These are phyloP conservation scores for Gymnobelideus leadbeateri DNA, from an alignment of 2,113 vertebrate genomes.

Conservation along the genomic window DNA sequence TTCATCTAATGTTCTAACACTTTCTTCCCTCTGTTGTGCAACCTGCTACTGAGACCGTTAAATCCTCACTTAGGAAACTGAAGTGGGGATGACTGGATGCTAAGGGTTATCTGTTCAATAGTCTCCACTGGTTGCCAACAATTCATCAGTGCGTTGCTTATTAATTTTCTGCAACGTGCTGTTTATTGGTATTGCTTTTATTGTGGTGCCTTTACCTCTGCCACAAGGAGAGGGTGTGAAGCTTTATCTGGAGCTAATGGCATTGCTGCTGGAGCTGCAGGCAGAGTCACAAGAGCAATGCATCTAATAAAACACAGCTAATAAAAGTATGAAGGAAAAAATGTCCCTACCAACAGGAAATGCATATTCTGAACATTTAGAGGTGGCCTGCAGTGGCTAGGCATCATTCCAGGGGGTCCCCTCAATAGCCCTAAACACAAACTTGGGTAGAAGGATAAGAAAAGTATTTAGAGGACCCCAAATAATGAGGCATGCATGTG, in stretches of 20 bases:
- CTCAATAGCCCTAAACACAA: constrained; percentile 70
- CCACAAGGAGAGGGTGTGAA: constrained; percentile 64
- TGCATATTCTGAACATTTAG: constrained; percentile 67
- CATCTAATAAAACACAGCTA: constrained; percentile 74
- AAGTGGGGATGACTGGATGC: constrained; percentile 49
- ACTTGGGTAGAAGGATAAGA: constrained; percentile 71
- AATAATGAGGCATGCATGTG: background rate
- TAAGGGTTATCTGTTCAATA: constrained; percentile 34
- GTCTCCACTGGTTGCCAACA: constrained; percentile 51
- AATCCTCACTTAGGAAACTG: constrained; percentile 51
- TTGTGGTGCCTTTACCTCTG: constrained; percentile 66
- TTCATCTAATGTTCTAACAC: constrained; percentile 17
- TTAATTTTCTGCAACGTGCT: constrained; percentile 64
- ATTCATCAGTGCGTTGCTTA: constrained; percentile 55
- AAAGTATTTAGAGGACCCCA: constrained; percentile 58
- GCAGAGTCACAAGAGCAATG: constrained; percentile 38
- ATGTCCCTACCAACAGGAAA: constrained; percentile 75
- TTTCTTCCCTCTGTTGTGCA: constrained; percentile 45
- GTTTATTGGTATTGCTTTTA: constrained; percentile 76
- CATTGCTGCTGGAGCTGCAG: constrained; percentile 56
- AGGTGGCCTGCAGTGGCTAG: constrained; percentile 19
- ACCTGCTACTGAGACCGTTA: background rate
- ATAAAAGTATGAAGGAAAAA: constrained; percentile 81
- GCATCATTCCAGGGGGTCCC: constrained; percentile 64
- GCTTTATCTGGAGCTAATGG: constrained; percentile 69